These are phyloP conservation scores for Sebastes goodei DNA, from an alignment of 2,797 vertebrate genomes.

Conservation along the genomic window DNA sequence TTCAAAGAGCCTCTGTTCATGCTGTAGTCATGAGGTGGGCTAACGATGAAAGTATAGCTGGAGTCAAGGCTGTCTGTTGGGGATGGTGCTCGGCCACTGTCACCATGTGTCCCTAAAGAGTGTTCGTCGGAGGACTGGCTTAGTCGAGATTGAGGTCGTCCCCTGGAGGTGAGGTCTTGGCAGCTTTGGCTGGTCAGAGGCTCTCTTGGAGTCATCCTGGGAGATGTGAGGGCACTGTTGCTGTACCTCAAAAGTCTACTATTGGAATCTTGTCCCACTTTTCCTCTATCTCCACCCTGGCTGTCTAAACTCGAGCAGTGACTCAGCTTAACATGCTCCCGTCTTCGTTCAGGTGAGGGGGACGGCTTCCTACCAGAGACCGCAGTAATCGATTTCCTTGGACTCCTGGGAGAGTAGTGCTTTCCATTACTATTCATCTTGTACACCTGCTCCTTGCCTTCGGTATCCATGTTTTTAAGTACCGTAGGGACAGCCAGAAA, in stretches of 20 bases:
- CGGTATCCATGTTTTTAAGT: slow-evolving; percentile 67
- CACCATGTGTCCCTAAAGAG: slow-evolving; percentile 61
- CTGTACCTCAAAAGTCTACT: slow-evolving; percentile 31
- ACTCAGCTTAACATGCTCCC: slow-evolving; percentile 37
- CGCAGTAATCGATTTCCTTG: slow-evolving; percentile 41
- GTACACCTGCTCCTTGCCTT: slow-evolving; percentile 46
- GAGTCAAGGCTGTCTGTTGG: slow-evolving; percentile 85
- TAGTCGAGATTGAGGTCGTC: slow-evolving; percentile 64
- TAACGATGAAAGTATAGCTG: slow-evolving; percentile 84
- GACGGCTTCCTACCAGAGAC: slow-evolving; percentile 46
- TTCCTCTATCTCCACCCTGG: slow-evolving; percentile 43
- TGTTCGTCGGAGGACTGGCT: slow-evolving; percentile 80
- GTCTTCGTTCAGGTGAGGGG: slow-evolving; percentile 58
- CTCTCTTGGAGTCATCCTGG: slow-evolving; percentile 53
- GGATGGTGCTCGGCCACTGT: slow-evolving; percentile 75
- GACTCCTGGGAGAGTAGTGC: slow-evolving; percentile 40
- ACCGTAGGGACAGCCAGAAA: slow-evolving; percentile 74
- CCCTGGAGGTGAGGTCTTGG: slow-evolving; percentile 70
- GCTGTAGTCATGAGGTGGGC: slow-evolving; percentile 70
- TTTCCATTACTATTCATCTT: slow-evolving; percentile 39
- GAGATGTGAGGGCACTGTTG: slow-evolving; percentile 38
- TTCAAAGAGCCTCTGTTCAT: slow-evolving; percentile 61
- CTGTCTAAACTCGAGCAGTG: slow-evolving; percentile 55
- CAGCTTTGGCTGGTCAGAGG: slow-evolving; percentile 75
- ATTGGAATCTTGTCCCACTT: slow-evolving; percentile 31